phyloP scores from a whole-genome alignment of 2,113 vertebrate genomes.

The Phrynosoma blainvillii region DNA sequence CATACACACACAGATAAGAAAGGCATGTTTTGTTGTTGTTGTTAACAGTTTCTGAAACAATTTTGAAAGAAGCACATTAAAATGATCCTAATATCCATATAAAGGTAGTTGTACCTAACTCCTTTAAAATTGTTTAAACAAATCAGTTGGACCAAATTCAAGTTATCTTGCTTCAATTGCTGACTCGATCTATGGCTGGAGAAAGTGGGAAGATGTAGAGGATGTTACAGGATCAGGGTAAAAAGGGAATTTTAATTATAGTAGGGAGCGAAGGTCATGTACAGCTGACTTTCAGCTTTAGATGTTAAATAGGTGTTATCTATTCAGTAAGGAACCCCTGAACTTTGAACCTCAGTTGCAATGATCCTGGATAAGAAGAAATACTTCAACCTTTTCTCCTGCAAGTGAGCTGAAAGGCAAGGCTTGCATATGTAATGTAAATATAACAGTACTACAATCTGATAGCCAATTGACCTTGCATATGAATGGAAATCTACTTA shows the following conservation, averaged over 20 bases:
- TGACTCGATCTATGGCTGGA: no score
- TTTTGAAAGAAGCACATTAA: no score
- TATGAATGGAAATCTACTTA: not conserved
- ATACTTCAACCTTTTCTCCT: not conserved
- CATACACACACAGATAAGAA: no score
- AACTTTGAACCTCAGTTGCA: not conserved
- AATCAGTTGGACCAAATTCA: no score
- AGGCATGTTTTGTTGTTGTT: no score
- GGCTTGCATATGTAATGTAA: not conserved
- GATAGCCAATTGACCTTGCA: not conserved
- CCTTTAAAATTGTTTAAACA: no score
- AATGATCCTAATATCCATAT: no score
- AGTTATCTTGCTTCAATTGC: no score
- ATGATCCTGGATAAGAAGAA: accelerated
- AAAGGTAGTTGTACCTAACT: no score
- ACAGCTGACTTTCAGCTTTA: not conserved
- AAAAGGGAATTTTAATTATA: not conserved
- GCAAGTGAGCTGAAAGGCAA: not conserved
- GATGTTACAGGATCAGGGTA: not conserved
- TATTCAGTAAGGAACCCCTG: not conserved
- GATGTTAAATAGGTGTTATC: not conserved
- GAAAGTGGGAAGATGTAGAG: no score
- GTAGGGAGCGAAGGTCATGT: not conserved
- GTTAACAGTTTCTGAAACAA: no score
- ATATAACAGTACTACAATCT: not conserved